Base-by-base conservation (phyloP, 2,113 vertebrate genomes). In the Mellivora capensis region DNA sequence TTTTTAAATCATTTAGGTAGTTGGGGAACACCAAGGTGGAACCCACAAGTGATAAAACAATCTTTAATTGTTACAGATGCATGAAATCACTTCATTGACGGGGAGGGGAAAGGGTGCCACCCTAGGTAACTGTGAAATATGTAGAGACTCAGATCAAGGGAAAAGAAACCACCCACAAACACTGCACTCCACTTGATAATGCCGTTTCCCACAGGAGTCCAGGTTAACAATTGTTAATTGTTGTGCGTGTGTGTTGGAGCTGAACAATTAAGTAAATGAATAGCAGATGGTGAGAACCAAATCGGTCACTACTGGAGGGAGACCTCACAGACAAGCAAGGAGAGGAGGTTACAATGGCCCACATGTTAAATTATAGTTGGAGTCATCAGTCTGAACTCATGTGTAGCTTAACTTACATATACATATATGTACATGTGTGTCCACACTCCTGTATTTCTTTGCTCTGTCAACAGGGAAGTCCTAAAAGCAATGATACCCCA, bases 211-310 rank as follows among this genome's bases (percentile, higher is more conserved):
- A 44, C n/a, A 29, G 20, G 42, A 52, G 4, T 42, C 52, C 29
- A 12, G 44, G n/a, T 44, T 52, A 52, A 31, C 42, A 44, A 7
- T 37, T 62, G 42, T 25, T 10, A 7, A 18, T 17, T 31, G 62
- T 57, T 37, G 7, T 34, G 37, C 9, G 12, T 1, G 59, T 17
- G 21, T 17, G 20, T 0, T 1, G 34, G 14, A 54, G 25, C 1
- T 10, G 37, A 57, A 81, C 31, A 34, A 4, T 23, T 44, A 71
- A 37, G 57, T 34, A 72, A 74, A 57, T 15, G 25, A 34, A 11
- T 9, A 57, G 64, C 64, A 57, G 81, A 37, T 21, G 37, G 64
- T 8, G 10, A 10, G 21, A 71, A 62, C 52, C 54, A 31, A 31
- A 13, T 7, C 17, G n/a, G 7, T 85, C 80, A 12, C 90, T 25